Evolutionary conservation across 2,888 invertebrate species (phyloP), one percentile per base, ranked within the genome.

Genomic region (Drosophila buzzatii): DNA sequence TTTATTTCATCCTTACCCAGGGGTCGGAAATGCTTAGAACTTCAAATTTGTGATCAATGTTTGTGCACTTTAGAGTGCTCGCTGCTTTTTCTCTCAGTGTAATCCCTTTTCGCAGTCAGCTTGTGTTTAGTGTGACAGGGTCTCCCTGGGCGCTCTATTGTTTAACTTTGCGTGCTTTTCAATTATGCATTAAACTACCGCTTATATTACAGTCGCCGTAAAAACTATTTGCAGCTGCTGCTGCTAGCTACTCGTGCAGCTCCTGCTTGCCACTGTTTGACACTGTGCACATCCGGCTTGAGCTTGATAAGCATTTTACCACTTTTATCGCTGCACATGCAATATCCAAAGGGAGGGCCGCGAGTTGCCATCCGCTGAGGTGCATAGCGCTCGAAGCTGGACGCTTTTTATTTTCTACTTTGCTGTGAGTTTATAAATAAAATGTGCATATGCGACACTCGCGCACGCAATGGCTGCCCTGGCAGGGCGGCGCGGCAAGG

Each of bases 111-210:
- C 20, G 33, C 10, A 31, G 66, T 52, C 65, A 42, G 37, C 31
- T 37, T 31, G 49, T 51, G 49, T 53, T 45, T 37, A 31, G 31
- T 51, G 7, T 39, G 55, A 45, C 20, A 18, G 68, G 23, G 31
- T 31, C 31, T 33, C 63, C 49, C 49, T 20, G 10, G 27, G 62
- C 18, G 56, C n/a, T 53, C 67, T 56, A 73, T 89, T 89, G 87
- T 79, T 79, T 64, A 76, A 66, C 90, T 75, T 85, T 85, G 89
- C 86, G 86, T 86, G 86, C 81, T 77, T 86, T 90, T 86, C 90
- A 90, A 86, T 86, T 86, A 86, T 86, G 89, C 86, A 90, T 86
- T 88, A 88, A 85, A 83, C 84, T 78, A 86, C 82, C 77, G 86
- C 78, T 76, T 76, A 76, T 73, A 73, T 79, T 63, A 60, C 59